A percentile compares a stretch with the other conserved stretches of the same genome.
phyloP scores from a whole-genome alignment of 2,113 vertebrate genomes.

The Osmerus mordax region DNA sequence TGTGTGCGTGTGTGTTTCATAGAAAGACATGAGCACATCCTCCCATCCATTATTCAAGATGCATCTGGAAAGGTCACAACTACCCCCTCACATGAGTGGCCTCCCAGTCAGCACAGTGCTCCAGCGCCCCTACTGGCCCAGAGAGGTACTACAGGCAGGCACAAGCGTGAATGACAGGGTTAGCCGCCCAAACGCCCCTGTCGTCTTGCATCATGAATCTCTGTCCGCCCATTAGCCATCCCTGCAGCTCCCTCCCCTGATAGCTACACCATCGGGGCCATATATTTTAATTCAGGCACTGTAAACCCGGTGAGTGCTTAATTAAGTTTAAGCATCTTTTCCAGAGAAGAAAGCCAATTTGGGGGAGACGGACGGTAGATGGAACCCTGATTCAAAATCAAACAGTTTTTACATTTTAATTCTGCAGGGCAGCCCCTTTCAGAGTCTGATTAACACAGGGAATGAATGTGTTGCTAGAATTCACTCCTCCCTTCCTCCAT shows the following conservation, averaged over 20 bases:
- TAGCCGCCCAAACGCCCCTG: conserved; percentile 9
- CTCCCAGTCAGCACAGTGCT: conserved; percentile 15
- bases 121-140: conserved; percentile 66
- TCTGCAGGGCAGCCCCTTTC: conserved; percentile 79
- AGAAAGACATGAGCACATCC: not conserved
- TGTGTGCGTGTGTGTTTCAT: not conserved
- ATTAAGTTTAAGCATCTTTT: conserved; percentile 93
- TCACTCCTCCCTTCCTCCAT: conserved; percentile 73
- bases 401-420: conserved; percentile 81
- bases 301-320: conserved; percentile 93
- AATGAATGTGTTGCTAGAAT: conserved; percentile 92
- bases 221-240: conserved; percentile 69
- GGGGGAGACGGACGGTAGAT: conserved; percentile 82
- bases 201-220: conserved; percentile 74
- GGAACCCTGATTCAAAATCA: conserved; percentile 79
- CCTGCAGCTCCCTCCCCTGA: conserved; percentile 70
- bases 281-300: conserved; percentile 93
- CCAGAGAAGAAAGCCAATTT: conserved; percentile 85
- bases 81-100: not conserved
- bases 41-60: conserved; percentile 15
- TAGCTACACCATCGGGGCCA: conserved; percentile 84
- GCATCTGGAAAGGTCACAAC: conserved; percentile 20
- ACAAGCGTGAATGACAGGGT: conserved; percentile 48
- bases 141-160: conserved; percentile 5
- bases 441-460: conserved; percentile 90